Percentiles rank a stretch among this genome's conserved stretches.
Conservation (phyloP, 2,113 vertebrate species). For the Halcyon senegalensis region DNA sequence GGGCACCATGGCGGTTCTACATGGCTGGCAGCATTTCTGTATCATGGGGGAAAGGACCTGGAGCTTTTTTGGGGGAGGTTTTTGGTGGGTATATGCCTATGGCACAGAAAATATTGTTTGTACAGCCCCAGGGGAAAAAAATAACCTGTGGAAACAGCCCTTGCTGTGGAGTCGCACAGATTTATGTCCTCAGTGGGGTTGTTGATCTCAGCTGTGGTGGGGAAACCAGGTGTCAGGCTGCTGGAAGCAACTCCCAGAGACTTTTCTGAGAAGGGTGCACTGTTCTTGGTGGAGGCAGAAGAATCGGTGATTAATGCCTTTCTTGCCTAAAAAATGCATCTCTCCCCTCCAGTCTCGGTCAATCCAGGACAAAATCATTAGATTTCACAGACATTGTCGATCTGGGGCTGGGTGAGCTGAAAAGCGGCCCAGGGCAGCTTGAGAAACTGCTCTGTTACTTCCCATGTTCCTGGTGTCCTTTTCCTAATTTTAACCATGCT, state of each 20-base stretch:
- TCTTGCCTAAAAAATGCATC: neutral
- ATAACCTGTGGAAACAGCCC: fast-evolving
- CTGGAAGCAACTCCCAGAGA: neutral
- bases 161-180: too few species aligned
- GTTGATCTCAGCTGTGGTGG: neutral
- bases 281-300: neutral
- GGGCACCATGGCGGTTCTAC: fast-evolving
- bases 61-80: too few species aligned
- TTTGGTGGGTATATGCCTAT: fast-evolving
- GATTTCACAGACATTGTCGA: fast-evolving
- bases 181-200: neutral
- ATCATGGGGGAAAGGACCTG: neutral
- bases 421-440: neutral
- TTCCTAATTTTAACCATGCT: neutral
- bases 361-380: neutral
- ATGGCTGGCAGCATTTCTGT: fast-evolving
- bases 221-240: neutral
- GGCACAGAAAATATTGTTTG: fast-evolving
- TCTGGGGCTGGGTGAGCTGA: neutral
- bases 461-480: neutral
- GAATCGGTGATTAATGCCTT: neutral
- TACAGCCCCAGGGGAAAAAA: fast-evolving
- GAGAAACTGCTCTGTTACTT: neutral
- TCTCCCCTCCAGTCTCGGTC: neutral
- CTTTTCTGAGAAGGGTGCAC: neutral